phyloP scores from a whole-genome alignment of 2,888 invertebrate species.

The Pristionchus entomophagus region DNA sequence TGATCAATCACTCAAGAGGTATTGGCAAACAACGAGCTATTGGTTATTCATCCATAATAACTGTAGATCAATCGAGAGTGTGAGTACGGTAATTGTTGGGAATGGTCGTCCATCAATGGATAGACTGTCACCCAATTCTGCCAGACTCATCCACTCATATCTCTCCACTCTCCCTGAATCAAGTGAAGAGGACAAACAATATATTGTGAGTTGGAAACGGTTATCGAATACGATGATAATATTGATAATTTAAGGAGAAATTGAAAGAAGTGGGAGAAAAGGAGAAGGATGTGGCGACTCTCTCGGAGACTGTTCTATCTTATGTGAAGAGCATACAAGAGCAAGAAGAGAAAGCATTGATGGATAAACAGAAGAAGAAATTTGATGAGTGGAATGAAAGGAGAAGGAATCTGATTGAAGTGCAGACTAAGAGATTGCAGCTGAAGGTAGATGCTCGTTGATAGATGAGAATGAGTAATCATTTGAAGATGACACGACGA shows the following conservation, averaged over 20 bases:
- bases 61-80: not conserved
- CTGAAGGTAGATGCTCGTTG: too few relatives aligned
- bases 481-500: not conserved
- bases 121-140: not conserved
- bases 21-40: not conserved
- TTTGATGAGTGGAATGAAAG: slow-evolving; percentile 63
- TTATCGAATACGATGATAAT: not conserved
- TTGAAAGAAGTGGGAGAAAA: not conserved
- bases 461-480: too few relatives aligned
- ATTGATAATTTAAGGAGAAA: slow-evolving; percentile 3
- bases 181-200: not conserved
- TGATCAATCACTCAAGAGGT: not conserved
- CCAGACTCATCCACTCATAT: not conserved
- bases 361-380: slow-evolving; percentile 53
- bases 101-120: not conserved
- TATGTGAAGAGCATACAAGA: slow-evolving; percentile 34
- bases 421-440: slow-evolving; percentile 68
- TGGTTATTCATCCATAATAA: too few relatives aligned
- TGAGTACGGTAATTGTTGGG: not conserved
- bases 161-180: slow-evolving; percentile 2
- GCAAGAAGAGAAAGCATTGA: slow-evolving; percentile 52
- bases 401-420: slow-evolving; percentile 57
- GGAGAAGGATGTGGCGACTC: not conserved
- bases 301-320: not conserved
- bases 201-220: not conserved